Percentiles rank a stretch among this genome's conserved stretches.
Conservation (phyloP, 2,113 vertebrate genomes). For the Ailurus styani region DNA sequence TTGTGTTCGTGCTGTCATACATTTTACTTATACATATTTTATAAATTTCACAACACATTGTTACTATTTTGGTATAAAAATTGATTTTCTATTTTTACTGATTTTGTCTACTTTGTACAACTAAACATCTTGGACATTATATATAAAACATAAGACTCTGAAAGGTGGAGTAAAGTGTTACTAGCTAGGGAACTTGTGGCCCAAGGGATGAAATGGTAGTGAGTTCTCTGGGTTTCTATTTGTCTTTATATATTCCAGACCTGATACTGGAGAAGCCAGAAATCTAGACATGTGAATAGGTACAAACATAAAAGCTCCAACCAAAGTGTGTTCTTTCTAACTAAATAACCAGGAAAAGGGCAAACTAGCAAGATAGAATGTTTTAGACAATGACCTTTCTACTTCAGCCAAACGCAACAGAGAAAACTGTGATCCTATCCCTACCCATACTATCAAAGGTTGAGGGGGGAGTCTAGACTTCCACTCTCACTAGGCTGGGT, state of each 20-base stretch:
- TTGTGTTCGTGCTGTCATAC: background rate
- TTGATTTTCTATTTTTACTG: background rate
- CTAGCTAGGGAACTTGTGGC: background rate
- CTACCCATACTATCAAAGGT: background rate
- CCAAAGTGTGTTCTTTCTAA: background rate
- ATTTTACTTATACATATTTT: background rate
- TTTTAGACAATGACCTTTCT: background rate
- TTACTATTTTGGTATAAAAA: background rate
- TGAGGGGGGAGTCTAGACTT: background rate
- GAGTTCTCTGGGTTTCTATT: background rate
- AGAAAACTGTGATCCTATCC: background rate
- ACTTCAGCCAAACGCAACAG: background rate
- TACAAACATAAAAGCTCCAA: background rate
- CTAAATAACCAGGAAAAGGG: background rate
- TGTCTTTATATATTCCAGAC: background rate
- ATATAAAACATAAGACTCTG: background rate
- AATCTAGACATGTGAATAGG: background rate
- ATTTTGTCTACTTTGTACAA: background rate
- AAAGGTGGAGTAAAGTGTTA: background rate
- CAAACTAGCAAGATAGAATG: background rate
- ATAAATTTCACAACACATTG: background rate
- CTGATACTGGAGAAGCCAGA: background rate
- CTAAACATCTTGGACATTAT: background rate
- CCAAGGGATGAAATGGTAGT: background rate
- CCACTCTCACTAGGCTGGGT: background rate